Evolutionary conservation across 1,140 invertebrate genomes (phyloP).

Genomic region (Formica exsecta): DNA sequence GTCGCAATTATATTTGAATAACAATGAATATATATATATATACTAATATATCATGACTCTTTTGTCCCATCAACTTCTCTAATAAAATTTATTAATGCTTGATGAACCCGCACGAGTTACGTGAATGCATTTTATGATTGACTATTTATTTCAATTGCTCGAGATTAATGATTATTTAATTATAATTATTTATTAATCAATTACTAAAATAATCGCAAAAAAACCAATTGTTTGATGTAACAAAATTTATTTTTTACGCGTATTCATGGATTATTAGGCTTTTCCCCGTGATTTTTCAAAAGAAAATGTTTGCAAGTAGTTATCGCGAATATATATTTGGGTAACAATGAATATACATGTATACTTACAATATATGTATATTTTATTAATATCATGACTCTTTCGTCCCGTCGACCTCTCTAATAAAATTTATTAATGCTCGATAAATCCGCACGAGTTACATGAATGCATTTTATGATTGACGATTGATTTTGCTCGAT

Average conservation of each 20-base stretch:
- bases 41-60: no score
- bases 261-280: no score
- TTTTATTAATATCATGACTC: no score
- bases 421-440: not conserved
- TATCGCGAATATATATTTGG: not conserved
- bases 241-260: no score
- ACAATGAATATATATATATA: no score
- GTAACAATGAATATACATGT: conserved; percentile 7
- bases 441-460: no score
- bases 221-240: no score
- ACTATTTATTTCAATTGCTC: not conserved
- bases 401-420: not conserved
- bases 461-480: no score
- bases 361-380: no score
- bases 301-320: not conserved
- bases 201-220: not conserved
- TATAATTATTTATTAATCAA: not conserved
- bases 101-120: not conserved
- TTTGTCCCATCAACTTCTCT: not conserved
- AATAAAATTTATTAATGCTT: not conserved
- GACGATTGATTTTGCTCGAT: no score
- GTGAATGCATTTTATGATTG: conserved; percentile 4
- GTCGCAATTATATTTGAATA: no score
- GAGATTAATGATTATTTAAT: not conserved
- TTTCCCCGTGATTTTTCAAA: no score